These are phyloP conservation scores for Lagorchestes hirsutus DNA, from an alignment of 2,797 vertebrate genomes.

Conservation along the genomic window DNA sequence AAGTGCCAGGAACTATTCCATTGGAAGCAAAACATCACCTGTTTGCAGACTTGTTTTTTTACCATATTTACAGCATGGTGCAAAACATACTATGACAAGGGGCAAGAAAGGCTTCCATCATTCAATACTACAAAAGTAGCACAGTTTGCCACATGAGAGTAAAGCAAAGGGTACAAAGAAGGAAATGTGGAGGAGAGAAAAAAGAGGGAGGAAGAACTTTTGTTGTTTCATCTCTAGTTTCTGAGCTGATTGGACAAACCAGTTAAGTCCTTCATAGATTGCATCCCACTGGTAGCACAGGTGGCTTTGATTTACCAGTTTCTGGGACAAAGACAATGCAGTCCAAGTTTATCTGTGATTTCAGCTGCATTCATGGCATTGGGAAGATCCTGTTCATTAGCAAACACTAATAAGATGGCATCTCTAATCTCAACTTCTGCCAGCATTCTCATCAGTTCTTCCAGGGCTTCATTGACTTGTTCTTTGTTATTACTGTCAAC, in stretches of 20 bases:
- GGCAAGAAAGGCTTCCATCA: constrained; percentile 87
- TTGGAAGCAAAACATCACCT: constrained; percentile 88
- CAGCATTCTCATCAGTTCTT: not conserved
- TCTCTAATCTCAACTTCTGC: not conserved
- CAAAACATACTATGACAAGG: constrained; percentile 84
- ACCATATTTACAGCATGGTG: constrained; percentile 85
- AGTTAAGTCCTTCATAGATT: constrained; percentile 96
- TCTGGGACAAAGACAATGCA: constrained; percentile 91
- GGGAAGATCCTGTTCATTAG: constrained; percentile 89
- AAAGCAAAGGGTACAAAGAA: no score
- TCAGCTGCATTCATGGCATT: constrained; percentile 95
- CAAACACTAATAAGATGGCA: not conserved
- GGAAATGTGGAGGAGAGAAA: constrained; percentile 41
- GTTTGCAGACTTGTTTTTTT: constrained; percentile 82
- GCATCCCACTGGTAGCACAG: constrained; percentile 90
- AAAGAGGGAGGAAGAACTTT: constrained; percentile 73
- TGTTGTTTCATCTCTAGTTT: constrained; percentile 89
- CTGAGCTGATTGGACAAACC: constrained; percentile 93
- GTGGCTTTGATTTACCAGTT: constrained; percentile 96
- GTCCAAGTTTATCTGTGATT: constrained; percentile 92
- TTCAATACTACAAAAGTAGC: constrained; percentile 86
- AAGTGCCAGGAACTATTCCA: constrained; percentile 90
- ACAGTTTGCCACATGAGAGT: constrained; percentile 32
- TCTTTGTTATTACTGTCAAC: not conserved
- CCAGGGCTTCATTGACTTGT: not conserved